Base-by-base conservation (phyloP, 2,113 vertebrate species). In the Lophura nycthemera region DNA sequence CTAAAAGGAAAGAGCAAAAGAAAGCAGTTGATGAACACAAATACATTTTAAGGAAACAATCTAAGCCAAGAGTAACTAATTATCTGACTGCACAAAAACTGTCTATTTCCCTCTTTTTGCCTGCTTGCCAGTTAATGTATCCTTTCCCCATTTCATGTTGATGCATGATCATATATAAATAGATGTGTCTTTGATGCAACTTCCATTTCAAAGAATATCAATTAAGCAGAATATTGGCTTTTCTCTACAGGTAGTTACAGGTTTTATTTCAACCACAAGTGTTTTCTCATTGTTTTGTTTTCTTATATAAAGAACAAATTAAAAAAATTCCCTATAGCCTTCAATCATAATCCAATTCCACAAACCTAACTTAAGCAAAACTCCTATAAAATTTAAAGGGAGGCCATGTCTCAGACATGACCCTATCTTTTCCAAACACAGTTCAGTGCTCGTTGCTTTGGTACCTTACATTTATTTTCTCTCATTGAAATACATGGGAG, bases 191-290 rank as follows among this genome's bases (percentile, higher is more conserved):
- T 80, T 74, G 38, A 63, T 60, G 60, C 32, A 27, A 83, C 29
- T 81, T 83, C 56, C 60, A 13, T 78, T 88, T 78, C 89, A 75
- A 81, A 92, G 40, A 74, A 57, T 8, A 86, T 13, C 47, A 38
- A 92, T 92, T 81, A 91, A 63, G 71, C 59, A 80, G 56, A 60
- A 67, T 64, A 91, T 70, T 92, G 74, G 56, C n/a, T 86, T 91
- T 72, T 88, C 47, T 36, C 32, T 19, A 15, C 12, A 42, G 24
- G 43, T 86, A 27, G 22, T 34, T 89, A 78, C 38, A 83, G n/a
- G 34, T 36, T 74, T 60, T 56, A 77, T 83, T 88, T 80, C 72
- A 48, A 10, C 56, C 47, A 42, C 76, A 81, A 67, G 64, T 43
- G 11, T 47, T 95, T 63, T 88, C 72, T 63, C 43, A 42, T 21